These are phyloP conservation scores for Spheniscus humboldti DNA, from an alignment of 2,797 vertebrate genomes.

Conservation along the genomic window DNA sequence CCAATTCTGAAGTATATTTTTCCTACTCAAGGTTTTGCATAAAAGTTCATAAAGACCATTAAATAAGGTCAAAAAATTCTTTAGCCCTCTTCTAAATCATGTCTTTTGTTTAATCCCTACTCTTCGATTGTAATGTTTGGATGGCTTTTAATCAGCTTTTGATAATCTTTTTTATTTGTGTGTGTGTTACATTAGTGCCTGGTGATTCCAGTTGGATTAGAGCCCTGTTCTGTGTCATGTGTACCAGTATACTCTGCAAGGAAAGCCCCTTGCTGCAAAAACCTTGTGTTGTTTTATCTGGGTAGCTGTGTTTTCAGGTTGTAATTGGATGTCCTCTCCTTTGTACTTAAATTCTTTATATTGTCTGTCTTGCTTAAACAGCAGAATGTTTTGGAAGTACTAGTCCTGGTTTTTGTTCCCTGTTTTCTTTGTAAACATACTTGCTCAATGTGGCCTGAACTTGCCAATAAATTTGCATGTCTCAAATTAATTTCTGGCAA, in stretches of 20 bases:
- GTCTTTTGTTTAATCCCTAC: slow-evolving; percentile 47
- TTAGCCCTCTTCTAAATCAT: background rate
- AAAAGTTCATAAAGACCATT: background rate
- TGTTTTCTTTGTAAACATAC: background rate
- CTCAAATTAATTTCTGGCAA: background rate
- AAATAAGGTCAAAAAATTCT: slow-evolving; percentile 30
- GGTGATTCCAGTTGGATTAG: slow-evolving; percentile 50
- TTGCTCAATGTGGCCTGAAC: background rate
- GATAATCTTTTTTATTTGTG: slow-evolving; percentile 47
- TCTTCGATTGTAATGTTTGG: slow-evolving; percentile 53
- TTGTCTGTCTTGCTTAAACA: background rate
- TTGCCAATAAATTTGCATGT: background rate
- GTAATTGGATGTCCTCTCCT: background rate
- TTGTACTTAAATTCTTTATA: background rate
- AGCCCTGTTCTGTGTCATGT: background rate
- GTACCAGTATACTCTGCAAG: background rate
- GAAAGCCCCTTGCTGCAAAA: background rate
- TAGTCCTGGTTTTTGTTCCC: background rate
- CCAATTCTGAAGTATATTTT: background rate
- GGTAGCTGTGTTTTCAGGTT: background rate
- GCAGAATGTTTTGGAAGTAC: background rate
- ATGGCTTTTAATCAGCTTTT: slow-evolving; percentile 66
- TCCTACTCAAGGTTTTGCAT: background rate
- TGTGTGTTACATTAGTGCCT: slow-evolving; percentile 60
- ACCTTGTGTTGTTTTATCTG: background rate